These are phyloP conservation scores for Lipophrys pholis DNA, from an alignment of 2,113 vertebrate genomes.

Conservation along the genomic window DNA sequence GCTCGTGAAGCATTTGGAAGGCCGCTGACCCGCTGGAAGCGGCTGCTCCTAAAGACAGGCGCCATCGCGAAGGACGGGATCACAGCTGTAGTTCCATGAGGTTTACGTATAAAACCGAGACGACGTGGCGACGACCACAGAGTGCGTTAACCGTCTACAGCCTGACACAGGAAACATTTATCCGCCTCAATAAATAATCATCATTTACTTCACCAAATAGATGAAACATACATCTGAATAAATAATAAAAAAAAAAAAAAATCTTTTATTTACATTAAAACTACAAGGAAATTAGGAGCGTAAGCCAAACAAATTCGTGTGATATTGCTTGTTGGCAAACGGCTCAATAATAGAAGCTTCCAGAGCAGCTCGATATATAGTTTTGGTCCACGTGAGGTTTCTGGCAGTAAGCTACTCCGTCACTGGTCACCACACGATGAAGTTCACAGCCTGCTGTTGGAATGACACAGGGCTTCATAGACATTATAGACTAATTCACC, in stretches of 20 bases:
- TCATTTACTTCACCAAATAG: constrained; percentile 24
- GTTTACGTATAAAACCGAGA: constrained; percentile 27
- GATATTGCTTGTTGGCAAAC: constrained; percentile 41
- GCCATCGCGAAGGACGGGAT: constrained; percentile 27
- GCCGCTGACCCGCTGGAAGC: constrained; percentile 17
- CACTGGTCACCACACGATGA: too few relatives aligned
- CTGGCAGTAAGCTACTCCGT: constrained; percentile 58
- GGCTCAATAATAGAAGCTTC: constrained; percentile 1
- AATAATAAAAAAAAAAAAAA: constrained; percentile 7
- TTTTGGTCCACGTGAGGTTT: constrained; percentile 27
- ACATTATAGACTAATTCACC: neutral
- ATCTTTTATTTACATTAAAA: constrained; percentile 49
- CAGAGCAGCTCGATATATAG: constrained; percentile 14
- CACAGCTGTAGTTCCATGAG: constrained; percentile 23
- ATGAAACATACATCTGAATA: constrained; percentile 31
- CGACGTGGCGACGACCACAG: constrained; percentile 9
- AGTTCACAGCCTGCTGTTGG: constrained; percentile 44
- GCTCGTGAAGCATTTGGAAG: neutral
- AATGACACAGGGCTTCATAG: constrained; percentile 46
- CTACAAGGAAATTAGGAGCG: constrained; percentile 22
- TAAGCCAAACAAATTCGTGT: constrained; percentile 11
- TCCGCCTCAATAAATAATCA: constrained; percentile 49
- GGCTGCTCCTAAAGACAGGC: constrained; percentile 21
- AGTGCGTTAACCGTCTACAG: constrained; percentile 20
- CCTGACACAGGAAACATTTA: constrained; percentile 31